Evolutionary conservation across 53 echinoderm and acorn worm genomes (phyloP), one percentile per base, ranked within the genome.

Genomic region (Henricia sp.): DNA sequence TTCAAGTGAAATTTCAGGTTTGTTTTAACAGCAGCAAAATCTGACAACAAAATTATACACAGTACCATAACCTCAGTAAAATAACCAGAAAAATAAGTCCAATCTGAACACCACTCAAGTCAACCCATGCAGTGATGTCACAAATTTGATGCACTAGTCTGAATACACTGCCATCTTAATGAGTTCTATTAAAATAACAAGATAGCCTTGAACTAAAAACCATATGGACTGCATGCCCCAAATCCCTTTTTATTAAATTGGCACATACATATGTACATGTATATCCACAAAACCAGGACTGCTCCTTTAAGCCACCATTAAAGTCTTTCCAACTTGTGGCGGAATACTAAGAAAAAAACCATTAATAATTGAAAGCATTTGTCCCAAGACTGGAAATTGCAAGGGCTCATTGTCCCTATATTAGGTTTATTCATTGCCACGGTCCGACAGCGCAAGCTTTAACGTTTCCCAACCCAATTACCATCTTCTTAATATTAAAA

Each of bases 281-380:
- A 26, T 8, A 30, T 46, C 48, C 48, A 10, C 14, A 10, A 10
- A 8, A 14, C n/a, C n/a, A n/a, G n/a, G n/a, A n/a, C n/a, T n/a
- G n/a, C 44, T 6, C 62, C 62, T 32, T 60, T 67, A 37, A 39
- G 67, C 23, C n/a, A n/a, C n/a, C n/a, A n/a, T n/a, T 8, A 20
- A 75, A 75, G 60, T 38, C 29, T 1, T 59, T 28, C 57, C 70
- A 48, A 57, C 42, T 76, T 57, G 40, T 76, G 40, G 57, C 40
- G 46, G 59, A 41, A 41, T 76, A 39, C 74, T 36, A 26, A 68
- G 14, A 76, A 51, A 76, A 67, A 67, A 30, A 25, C 6, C 6
- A 76, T 76, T 57, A 76, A 76, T 76, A 58, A 76, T 57, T 76
- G 76, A 76, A 57, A 37, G 27, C 27, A 4, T 1, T 27, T 71